Percentiles rank a stretch among this genome's conserved stretches.
Conservation (phyloP, 1,140 invertebrate genomes). For the Platyscapa corneri region DNA sequence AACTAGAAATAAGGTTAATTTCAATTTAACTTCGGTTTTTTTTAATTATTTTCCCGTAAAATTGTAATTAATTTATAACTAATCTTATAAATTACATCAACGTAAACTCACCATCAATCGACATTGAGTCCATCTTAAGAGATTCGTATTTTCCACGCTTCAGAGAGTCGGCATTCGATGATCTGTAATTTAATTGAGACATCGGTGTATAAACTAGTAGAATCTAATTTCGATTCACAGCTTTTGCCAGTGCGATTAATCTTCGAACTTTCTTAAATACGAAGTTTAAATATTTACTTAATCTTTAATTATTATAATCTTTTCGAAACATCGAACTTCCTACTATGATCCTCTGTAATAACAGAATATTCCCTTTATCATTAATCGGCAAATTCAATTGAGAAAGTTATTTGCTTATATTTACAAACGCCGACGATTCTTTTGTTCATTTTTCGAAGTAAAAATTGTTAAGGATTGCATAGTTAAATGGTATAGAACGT, state of each 20-base stretch:
- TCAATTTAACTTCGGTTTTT: too few relatives aligned
- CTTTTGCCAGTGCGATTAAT: not conserved
- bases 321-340: not conserved
- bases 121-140: conserved; percentile 55
- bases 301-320: not conserved
- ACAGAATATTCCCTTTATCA: not conserved
- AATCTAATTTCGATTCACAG: not conserved
- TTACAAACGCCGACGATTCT: not conserved
- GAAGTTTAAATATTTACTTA: not conserved
- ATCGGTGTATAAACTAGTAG: not conserved
- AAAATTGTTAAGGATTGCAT: not conserved
- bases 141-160: not conserved
- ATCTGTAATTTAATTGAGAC: conserved; percentile 42
- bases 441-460: not conserved
- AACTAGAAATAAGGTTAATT: too few relatives aligned
- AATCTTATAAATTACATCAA: not conserved
- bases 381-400: not conserved
- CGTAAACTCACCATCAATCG: conserved; percentile 50
- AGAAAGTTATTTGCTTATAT: not conserved
- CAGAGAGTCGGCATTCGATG: not conserved
- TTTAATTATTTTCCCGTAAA: too few relatives aligned
- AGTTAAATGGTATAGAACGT: not conserved
- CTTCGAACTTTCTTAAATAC: not conserved
- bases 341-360: not conserved
- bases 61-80: too few relatives aligned